phyloP scores from a whole-genome alignment of 2,113 vertebrate genomes.

The Edolisoma coerulescens region DNA sequence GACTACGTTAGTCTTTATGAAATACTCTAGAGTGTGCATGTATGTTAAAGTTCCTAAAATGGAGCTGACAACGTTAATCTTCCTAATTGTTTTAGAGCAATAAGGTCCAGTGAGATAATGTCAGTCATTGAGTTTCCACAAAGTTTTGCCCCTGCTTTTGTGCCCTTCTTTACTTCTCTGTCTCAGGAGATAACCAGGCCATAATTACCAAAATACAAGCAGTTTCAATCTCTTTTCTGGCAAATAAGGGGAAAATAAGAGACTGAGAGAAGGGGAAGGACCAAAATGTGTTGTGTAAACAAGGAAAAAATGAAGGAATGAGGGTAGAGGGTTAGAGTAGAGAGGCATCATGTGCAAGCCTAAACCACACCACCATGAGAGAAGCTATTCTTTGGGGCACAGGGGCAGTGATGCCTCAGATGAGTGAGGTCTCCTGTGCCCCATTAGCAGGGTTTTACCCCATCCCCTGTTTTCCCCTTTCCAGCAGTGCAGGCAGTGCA shows the following conservation, averaged over 20 bases:
- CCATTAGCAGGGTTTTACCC: fast-evolving
- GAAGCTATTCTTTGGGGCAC: neutral
- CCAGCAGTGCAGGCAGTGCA: fast-evolving
- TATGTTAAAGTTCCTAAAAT: neutral
- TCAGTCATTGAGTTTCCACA: neutral
- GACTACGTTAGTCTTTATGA: neutral
- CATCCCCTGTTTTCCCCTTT: neutral
- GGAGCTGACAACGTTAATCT: neutral
- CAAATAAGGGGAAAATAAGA: neutral
- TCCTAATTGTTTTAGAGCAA: neutral
- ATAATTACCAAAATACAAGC: neutral
- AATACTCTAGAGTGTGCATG: neutral
- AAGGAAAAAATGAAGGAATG: neutral
- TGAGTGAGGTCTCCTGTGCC: neutral
- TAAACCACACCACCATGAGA: neutral
- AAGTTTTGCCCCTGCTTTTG: neutral
- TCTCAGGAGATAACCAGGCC: neutral
- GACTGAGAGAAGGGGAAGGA: neutral
- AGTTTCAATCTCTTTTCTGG: neutral
- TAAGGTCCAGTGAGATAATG: neutral
- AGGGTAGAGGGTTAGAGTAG: neutral
- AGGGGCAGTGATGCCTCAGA: neutral
- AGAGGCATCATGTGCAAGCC: fast-evolving
- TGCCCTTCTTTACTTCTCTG: neutral
- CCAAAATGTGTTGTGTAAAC: neutral